These are phyloP conservation scores for Drosophila siamana DNA, from an alignment of 2,888 invertebrate species.

Conservation along the genomic window DNA sequence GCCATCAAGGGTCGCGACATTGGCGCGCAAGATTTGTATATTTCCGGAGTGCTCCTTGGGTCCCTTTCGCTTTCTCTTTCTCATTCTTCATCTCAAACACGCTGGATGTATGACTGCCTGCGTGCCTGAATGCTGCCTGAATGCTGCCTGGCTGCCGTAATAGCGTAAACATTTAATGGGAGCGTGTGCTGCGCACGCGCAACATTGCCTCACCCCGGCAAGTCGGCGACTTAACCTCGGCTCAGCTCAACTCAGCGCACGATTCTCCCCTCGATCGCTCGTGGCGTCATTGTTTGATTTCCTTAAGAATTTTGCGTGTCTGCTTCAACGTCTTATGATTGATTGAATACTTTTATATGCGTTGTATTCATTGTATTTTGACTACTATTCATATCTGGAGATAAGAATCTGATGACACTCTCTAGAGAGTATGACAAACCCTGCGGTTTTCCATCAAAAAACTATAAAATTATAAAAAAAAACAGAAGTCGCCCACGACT, in stretches of 20 bases:
- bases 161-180: conserved; percentile 75
- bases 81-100: no score
- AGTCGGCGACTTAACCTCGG: conserved; percentile 21
- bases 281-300: conserved; percentile 65
- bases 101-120: conserved; percentile 8
- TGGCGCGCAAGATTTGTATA: conserved; percentile 77
- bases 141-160: conserved; percentile 52
- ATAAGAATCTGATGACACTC: conserved; percentile 76
- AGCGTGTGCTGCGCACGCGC: conserved; percentile 81
- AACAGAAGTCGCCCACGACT: no score
- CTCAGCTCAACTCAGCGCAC: conserved; percentile 5
- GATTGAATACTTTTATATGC: conserved; percentile 57
- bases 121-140: conserved; percentile 32
- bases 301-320: conserved; percentile 70
- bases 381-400: conserved; percentile 55
- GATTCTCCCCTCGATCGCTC: conserved; percentile 30
- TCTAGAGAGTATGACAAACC: conserved; percentile 47
- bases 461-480: conserved; percentile 9
- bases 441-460: conserved; percentile 48
- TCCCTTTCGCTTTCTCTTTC: no score
- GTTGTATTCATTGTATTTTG: conserved; percentile 57
- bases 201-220: conserved; percentile 63
- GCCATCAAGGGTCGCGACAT: conserved; percentile 64
- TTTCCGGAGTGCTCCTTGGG: conserved; percentile 57
- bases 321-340: conserved; percentile 64